Conservation (phyloP, 2,888 invertebrate species). For the Aelia acuminata region DNA sequence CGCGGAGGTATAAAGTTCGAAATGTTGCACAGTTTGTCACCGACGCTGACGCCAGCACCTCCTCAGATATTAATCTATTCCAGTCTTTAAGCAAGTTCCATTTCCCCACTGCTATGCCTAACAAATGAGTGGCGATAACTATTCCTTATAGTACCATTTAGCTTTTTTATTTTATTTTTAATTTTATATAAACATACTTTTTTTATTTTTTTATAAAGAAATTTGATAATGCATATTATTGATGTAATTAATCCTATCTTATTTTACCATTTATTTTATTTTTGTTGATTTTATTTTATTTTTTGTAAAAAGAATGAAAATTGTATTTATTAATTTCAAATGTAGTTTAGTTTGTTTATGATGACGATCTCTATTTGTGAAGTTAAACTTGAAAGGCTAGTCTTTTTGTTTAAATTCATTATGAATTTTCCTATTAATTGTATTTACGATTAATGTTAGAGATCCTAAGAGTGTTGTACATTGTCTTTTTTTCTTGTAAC, state of each 20-base stretch:
- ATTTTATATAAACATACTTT: background rate
- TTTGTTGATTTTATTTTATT: no score
- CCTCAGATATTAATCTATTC: constrained; percentile 44
- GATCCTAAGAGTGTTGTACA: constrained; percentile 55
- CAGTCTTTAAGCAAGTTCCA: constrained; percentile 48
- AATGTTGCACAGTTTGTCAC: constrained; percentile 49
- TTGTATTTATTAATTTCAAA: constrained; percentile 56
- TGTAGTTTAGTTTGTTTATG: constrained; percentile 54
- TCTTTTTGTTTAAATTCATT: constrained; percentile 52
- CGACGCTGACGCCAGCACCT: background rate
- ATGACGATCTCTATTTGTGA: constrained; percentile 53
- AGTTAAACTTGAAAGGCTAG: constrained; percentile 55
- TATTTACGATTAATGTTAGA: constrained; percentile 20
- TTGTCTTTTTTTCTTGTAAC: constrained; percentile 35
- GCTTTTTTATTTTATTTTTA: constrained; percentile 17
- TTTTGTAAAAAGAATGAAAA: constrained; percentile 45
- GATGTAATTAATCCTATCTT: background rate
- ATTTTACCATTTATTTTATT: no score
- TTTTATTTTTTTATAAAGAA: background rate
- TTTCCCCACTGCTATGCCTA: constrained; percentile 34
- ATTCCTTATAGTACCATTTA: constrained; percentile 6
- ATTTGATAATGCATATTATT: background rate
- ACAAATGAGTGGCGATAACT: constrained; percentile 47
- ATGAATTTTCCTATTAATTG: constrained; percentile 26
- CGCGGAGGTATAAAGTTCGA: constrained; percentile 32